Evolutionary conservation across 2,888 invertebrate species (phyloP).

Genomic region (Cerceris rybyensis): DNA sequence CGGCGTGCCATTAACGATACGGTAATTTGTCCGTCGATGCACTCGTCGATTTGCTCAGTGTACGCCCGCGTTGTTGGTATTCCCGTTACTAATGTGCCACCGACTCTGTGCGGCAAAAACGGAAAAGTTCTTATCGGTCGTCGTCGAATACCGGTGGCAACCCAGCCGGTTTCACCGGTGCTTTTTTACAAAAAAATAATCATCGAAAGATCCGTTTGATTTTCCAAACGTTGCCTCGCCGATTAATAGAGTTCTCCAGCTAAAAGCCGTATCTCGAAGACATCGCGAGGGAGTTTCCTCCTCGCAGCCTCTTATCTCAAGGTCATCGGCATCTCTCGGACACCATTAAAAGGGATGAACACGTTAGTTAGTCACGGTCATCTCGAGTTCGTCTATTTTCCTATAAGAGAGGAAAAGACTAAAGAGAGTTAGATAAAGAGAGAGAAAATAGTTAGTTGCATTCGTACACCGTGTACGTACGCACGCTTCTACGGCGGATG

Average conservation of each 20-base stretch:
- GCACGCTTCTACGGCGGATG: background rate
- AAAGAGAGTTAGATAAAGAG: too few species aligned
- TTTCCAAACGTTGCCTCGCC: conserved; percentile 49
- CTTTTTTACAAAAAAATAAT: conserved; percentile 30
- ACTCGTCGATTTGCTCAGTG: conserved; percentile 58
- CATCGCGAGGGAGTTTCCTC: conserved; percentile 22
- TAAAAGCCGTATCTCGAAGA: conserved; percentile 1
- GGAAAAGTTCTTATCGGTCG: conserved; percentile 53
- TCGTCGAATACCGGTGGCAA: conserved; percentile 15
- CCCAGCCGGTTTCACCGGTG: conserved; percentile 57
- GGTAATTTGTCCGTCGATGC: conserved; percentile 70
- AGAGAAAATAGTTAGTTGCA: background rate
- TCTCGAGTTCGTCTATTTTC: conserved; percentile 21
- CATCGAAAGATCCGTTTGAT: conserved; percentile 48
- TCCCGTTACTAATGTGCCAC: conserved; percentile 59
- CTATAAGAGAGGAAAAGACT: background rate
- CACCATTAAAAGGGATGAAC: conserved; percentile 49
- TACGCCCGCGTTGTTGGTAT: conserved; percentile 43
- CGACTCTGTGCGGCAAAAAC: conserved; percentile 46
- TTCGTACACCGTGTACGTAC: background rate
- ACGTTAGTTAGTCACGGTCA: conserved; percentile 35
- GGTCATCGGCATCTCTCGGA: conserved; percentile 52
- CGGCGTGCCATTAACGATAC: conserved; percentile 69
- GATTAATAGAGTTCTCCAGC: conserved; percentile 51
- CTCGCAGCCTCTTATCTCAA: conserved; percentile 39